phyloP scores from a whole-genome alignment of 2,113 vertebrate species.

The Synodontis membranacea region DNA sequence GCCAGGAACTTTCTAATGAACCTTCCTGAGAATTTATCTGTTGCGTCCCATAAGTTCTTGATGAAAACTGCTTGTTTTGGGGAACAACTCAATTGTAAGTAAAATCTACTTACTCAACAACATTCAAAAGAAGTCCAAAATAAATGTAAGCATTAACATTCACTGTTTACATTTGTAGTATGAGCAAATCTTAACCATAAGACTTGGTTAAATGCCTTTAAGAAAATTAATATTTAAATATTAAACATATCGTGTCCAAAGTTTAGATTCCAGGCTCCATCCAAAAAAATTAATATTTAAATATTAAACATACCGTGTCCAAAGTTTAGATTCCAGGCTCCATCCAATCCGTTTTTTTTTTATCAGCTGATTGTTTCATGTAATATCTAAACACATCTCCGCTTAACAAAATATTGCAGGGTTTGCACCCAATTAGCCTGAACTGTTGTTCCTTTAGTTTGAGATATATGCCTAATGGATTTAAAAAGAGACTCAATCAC shows the following conservation, averaged over 20 bases:
- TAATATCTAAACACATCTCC: neutral
- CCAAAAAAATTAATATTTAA: neutral
- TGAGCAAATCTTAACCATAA: neutral
- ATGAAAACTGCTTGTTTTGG: neutral
- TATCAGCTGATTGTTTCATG: conserved; percentile 12
- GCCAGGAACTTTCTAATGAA: too few species aligned
- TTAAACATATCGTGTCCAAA: neutral
- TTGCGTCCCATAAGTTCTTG: too few species aligned
- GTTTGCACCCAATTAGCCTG: conserved; percentile 26
- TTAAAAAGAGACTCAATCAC: conserved; percentile 48
- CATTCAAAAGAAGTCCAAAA: neutral
- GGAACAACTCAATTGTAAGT: neutral
- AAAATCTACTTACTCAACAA: neutral
- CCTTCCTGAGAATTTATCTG: too few species aligned
- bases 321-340: neutral
- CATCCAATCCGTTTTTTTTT: neutral
- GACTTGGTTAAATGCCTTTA: neutral
- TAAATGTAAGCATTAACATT: neutral
- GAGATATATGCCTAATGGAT: conserved; percentile 37
- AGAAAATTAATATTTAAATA: neutral
- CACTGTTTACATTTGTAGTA: neutral
- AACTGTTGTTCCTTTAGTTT: conserved; percentile 21
- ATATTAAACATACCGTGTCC: too few species aligned
- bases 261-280: neutral
- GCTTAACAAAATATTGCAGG: neutral